phyloP scores from a whole-genome alignment of 2,797 vertebrate genomes.

The Poeciliopsis paucimaculata region DNA sequence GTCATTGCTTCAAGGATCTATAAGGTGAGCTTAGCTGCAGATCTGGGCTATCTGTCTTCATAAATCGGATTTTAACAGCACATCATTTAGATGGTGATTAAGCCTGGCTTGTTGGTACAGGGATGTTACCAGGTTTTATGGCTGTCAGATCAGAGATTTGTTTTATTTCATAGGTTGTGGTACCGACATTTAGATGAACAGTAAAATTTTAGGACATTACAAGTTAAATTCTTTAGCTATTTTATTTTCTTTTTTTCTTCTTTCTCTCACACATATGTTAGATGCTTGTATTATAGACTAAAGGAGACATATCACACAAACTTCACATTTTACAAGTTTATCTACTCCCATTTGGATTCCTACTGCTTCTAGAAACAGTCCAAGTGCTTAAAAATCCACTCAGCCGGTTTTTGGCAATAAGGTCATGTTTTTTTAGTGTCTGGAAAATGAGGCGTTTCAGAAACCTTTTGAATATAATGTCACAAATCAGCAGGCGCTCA shows the following conservation, averaged over 20 bases:
- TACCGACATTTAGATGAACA: not conserved
- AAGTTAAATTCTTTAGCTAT: not conserved
- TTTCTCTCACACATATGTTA: not conserved
- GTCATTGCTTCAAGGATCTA: conserved; percentile 72
- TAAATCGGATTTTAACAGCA: conserved; percentile 74
- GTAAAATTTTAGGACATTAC: not conserved
- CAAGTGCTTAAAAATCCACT: too few relatives aligned
- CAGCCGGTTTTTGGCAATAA: too few relatives aligned
- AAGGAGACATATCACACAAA: too few relatives aligned
- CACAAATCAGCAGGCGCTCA: too few relatives aligned
- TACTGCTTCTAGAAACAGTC: too few relatives aligned
- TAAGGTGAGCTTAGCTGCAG: conserved; percentile 76
- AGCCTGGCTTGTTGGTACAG: conserved; percentile 54
- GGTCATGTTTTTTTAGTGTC: too few relatives aligned
- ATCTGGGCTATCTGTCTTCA: conserved; percentile 75
- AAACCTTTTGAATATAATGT: too few relatives aligned
- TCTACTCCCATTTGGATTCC: not conserved
- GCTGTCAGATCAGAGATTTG: not conserved
- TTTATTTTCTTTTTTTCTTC: not conserved
- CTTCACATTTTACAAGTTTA: not conserved
- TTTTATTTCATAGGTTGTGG: not conserved
- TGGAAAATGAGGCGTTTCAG: too few relatives aligned
- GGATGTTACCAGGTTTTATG: conserved; percentile 1
- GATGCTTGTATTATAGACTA: not conserved
- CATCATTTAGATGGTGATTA: conserved; percentile 65